phyloP scores from a whole-genome alignment of 2,797 vertebrate species.

The Arrhamphus sclerolepis region DNA sequence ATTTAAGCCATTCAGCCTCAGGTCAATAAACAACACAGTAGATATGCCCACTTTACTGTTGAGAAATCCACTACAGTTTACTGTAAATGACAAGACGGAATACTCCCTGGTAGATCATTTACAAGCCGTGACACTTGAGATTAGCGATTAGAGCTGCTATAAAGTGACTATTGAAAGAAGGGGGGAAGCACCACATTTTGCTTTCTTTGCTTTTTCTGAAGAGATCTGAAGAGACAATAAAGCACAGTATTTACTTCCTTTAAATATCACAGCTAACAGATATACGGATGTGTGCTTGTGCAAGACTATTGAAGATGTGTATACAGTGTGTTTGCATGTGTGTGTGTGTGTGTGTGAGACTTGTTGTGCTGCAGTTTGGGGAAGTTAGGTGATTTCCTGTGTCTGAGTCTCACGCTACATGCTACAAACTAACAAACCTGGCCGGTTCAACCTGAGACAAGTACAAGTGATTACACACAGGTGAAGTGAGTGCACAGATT shows the following conservation, averaged over 20 bases:
- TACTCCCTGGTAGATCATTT: too few relatives aligned
- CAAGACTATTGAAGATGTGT: background rate
- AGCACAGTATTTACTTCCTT: background rate
- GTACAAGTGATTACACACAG: background rate
- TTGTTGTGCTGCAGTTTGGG: conserved; percentile 1
- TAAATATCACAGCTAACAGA: background rate
- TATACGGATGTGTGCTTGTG: background rate
- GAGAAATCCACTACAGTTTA: background rate
- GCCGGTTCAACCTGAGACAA: conserved; percentile 19
- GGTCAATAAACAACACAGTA: too few relatives aligned
- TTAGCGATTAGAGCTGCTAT: background rate
- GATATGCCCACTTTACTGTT: too few relatives aligned
- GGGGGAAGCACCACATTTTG: background rate
- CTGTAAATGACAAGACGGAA: too few relatives aligned
- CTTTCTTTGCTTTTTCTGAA: conserved; percentile 15
- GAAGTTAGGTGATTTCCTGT: conserved; percentile 66
- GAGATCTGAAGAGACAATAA: conserved; percentile 15
- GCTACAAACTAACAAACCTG: conserved; percentile 6
- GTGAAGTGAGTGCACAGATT: background rate
- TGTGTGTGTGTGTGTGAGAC: background rate
- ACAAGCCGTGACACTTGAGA: too few relatives aligned
- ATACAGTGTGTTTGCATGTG: background rate
- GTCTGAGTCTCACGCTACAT: conserved; percentile 17
- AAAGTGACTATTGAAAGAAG: background rate
- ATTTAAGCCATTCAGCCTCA: too few relatives aligned